These are phyloP conservation scores for Cheilosia soror DNA, from an alignment of 2,888 invertebrate genomes.

Conservation along the genomic window DNA sequence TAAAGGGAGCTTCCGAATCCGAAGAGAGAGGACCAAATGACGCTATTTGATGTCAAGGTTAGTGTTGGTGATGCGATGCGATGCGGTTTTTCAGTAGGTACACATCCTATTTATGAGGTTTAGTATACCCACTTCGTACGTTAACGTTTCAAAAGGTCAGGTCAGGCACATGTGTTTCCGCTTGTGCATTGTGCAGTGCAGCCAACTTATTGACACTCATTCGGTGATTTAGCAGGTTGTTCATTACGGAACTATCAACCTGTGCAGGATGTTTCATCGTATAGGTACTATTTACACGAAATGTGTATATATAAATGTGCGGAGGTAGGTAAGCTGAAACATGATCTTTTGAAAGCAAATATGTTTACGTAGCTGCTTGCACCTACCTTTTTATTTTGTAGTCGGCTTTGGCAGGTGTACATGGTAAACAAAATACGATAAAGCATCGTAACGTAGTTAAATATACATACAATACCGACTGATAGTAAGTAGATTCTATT, in stretches of 20 bases:
- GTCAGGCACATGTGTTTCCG: background rate
- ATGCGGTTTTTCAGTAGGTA: background rate
- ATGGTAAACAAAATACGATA: conserved; percentile 4
- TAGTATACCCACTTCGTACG: background rate
- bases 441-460: background rate
- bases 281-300: background rate
- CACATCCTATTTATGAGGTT: background rate
- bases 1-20: conserved; percentile 30
- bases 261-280: conserved; percentile 14
- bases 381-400: background rate
- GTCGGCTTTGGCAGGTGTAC: conserved; percentile 17
- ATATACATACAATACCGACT: background rate
- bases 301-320: background rate
- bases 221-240: background rate
- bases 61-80: conserved; percentile 1
- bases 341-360: conserved; percentile 25
- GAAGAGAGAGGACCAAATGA: conserved; percentile 12
- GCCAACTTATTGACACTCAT: conserved; percentile 10
- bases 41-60: conserved; percentile 55
- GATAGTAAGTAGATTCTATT: background rate
- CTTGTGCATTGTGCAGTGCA: conserved; percentile 17
- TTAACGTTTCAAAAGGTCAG: conserved; percentile 3
- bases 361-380: background rate
- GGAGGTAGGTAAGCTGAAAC: conserved; percentile 4
- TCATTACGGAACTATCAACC: background rate